Evolutionary conservation across 2,888 invertebrate genomes (phyloP).

Genomic region (Epistrophella euchroma): DNA sequence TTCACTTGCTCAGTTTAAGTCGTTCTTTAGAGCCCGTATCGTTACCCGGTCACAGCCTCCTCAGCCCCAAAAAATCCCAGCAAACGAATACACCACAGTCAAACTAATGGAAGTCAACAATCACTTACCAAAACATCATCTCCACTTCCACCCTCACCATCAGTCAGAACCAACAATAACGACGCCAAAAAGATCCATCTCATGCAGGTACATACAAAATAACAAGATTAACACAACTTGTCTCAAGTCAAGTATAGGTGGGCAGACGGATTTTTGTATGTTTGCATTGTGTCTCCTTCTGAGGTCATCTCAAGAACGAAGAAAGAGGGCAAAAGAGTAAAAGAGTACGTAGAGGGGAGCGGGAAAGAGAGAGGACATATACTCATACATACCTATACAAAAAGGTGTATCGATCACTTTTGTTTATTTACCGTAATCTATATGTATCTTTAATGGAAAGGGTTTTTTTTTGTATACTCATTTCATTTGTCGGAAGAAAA

Average conservation of each 20-base stretch:
- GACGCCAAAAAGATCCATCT: slow-evolving; percentile 45
- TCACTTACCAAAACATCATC: slow-evolving; percentile 17
- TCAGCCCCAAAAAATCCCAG: slow-evolving; percentile 11
- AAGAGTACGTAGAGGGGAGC: not conserved
- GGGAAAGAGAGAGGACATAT: not conserved
- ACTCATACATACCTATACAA: slow-evolving; percentile 7
- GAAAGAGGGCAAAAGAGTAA: slow-evolving; percentile 20
- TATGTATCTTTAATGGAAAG: slow-evolving; percentile 68
- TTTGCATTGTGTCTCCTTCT: slow-evolving; percentile 64
- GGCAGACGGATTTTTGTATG: slow-evolving; percentile 63
- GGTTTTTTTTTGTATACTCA: slow-evolving; percentile 46
- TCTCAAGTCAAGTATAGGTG: slow-evolving; percentile 40
- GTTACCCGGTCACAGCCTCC: slow-evolving; percentile 60
- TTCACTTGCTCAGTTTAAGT: slow-evolving; percentile 4
- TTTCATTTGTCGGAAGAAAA: slow-evolving; percentile 58
- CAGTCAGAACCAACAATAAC: not conserved
- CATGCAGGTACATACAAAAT: slow-evolving; percentile 9
- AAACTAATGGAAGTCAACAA: slow-evolving; percentile 41
- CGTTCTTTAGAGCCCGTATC: not conserved
- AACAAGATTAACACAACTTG: slow-evolving; percentile 25
- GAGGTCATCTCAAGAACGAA: slow-evolving; percentile 59
- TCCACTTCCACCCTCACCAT: not conserved
- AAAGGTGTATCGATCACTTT: slow-evolving; percentile 75
- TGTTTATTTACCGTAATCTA: slow-evolving; percentile 76
- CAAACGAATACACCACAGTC: slow-evolving; percentile 5